Conservation (phyloP, 1,140 invertebrate species). For the Aphelinus atriplicis region DNA sequence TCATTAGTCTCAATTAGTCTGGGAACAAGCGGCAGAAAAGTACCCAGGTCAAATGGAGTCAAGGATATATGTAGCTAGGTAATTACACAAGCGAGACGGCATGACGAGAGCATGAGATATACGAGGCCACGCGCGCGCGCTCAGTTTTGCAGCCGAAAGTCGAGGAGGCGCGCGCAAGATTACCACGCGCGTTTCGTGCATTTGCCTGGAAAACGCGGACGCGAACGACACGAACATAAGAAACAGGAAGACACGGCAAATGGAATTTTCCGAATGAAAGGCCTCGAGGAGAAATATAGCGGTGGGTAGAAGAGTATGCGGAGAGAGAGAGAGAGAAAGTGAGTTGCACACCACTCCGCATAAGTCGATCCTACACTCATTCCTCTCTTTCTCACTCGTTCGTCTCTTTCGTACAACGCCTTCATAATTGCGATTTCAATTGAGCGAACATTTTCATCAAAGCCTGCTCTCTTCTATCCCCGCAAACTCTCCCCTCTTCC, state of each 20-base stretch:
- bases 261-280: conserved; percentile 38
- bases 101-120: conserved; percentile 34
- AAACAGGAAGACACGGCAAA: conserved; percentile 24
- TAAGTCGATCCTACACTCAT: too few species aligned
- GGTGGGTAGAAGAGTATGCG: background rate
- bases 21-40: conserved; percentile 6
- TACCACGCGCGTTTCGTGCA: conserved; percentile 34
- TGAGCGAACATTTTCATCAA: background rate
- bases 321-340: background rate
- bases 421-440: conserved; percentile 28
- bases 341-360: background rate
- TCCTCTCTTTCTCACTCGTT: background rate
- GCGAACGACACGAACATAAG: background rate
- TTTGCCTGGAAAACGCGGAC: conserved; percentile 7
- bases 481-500: background rate
- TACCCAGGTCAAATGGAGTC: background rate
- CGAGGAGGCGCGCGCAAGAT: conserved; percentile 32
- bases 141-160: conserved; percentile 6
- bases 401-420: background rate
- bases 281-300: background rate
- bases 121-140: conserved; percentile 25
- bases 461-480: background rate
- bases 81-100: conserved; percentile 28
- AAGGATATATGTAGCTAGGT: conserved; percentile 13
- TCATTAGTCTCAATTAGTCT: conserved; percentile 1